These are phyloP conservation scores for Austrolebias charrua DNA, from an alignment of 2,797 vertebrate species.

Conservation along the genomic window DNA sequence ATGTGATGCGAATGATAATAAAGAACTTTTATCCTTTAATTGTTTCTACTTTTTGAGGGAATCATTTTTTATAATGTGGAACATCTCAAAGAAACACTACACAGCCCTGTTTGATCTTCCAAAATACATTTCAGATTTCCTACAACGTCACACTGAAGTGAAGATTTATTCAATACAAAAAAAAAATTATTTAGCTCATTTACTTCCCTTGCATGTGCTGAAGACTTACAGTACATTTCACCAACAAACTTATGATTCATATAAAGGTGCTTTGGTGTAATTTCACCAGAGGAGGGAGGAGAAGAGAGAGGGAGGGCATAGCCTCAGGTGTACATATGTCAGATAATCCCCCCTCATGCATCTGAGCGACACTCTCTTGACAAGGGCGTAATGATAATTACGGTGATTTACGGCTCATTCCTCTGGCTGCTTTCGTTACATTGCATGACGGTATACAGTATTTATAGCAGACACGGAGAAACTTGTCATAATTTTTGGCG, in stretches of 20 bases:
- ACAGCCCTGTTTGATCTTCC: too few relatives aligned
- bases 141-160: not conserved
- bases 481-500: slow-evolving; percentile 10
- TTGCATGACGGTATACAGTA: slow-evolving; percentile 30
- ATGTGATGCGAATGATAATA: too few relatives aligned
- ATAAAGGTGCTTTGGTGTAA: slow-evolving; percentile 30
- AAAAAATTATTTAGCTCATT: slow-evolving; percentile 2
- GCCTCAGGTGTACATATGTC: slow-evolving; percentile 58
- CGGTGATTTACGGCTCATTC: slow-evolving; percentile 66
- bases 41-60: too few relatives aligned
- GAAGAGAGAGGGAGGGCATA: slow-evolving; percentile 17
- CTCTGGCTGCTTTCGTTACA: slow-evolving; percentile 51
- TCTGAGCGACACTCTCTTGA: slow-evolving; percentile 55
- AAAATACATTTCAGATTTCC: not conserved
- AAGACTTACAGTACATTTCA: slow-evolving; percentile 18
- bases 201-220: slow-evolving; percentile 6
- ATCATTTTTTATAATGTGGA: too few relatives aligned
- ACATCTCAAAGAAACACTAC: too few relatives aligned
- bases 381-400: slow-evolving; percentile 66
- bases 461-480: slow-evolving; percentile 20
- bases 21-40: too few relatives aligned
- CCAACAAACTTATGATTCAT: slow-evolving; percentile 36
- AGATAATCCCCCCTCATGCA: slow-evolving; percentile 50
- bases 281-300: slow-evolving; percentile 11
- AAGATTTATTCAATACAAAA: not conserved